These are phyloP conservation scores for Ceriagrion tenellum DNA, from an alignment of 2,888 invertebrate genomes.

Conservation along the genomic window DNA sequence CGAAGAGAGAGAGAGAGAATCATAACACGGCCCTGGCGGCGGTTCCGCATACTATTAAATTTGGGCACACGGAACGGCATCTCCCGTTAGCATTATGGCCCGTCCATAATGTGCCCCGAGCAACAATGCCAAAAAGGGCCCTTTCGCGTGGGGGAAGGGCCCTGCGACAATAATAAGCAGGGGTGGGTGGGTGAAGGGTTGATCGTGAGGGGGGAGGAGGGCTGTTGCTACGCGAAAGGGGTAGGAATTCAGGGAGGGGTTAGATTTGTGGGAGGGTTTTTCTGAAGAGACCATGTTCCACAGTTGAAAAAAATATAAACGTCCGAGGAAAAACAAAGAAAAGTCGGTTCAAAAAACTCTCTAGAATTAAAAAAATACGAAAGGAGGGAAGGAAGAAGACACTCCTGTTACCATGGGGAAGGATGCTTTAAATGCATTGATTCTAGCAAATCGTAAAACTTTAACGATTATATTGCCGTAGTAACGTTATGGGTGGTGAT, in stretches of 20 bases:
- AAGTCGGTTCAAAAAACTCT: constrained; percentile 1
- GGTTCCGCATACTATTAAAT: constrained; percentile 65
- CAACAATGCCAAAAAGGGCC: constrained; percentile 62
- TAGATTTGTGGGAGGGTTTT: background rate
- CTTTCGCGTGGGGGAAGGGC: background rate
- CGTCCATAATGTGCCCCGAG: constrained; percentile 54
- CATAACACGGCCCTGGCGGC: constrained; percentile 60
- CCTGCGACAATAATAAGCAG: constrained; percentile 1
- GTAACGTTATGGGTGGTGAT: constrained; percentile 46
- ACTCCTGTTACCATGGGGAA: constrained; percentile 12
- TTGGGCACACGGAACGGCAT: constrained; percentile 39
- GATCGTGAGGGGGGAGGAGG: background rate
- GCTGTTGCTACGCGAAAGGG: constrained; percentile 56
- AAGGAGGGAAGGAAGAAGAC: background rate
- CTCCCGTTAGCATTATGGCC: constrained; percentile 59
- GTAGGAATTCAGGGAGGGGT: background rate
- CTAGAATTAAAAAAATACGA: background rate
- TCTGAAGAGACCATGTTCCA: constrained; percentile 25
- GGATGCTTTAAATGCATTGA: constrained; percentile 60
- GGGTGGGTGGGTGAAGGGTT: background rate
- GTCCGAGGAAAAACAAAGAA: background rate
- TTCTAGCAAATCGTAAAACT: constrained; percentile 61
- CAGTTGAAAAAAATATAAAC: background rate
- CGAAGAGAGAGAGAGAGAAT: constrained; percentile 36
- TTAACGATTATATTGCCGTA: constrained; percentile 66